phyloP scores from a whole-genome alignment of 2,797 vertebrate genomes.

The Eulemur albifrons region DNA sequence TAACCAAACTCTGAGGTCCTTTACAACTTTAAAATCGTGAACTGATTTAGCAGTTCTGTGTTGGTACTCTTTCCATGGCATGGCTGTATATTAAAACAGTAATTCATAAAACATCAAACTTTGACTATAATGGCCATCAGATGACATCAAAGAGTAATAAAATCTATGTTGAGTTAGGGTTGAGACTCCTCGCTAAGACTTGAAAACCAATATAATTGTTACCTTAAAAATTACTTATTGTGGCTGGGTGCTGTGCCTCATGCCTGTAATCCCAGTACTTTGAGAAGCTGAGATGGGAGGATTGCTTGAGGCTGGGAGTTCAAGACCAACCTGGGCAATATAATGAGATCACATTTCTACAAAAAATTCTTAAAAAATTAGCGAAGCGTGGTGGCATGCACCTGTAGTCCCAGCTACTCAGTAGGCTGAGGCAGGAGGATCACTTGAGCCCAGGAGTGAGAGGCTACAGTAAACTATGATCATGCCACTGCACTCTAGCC shows the following conservation, averaged over 20 bases:
- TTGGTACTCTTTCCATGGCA: neutral
- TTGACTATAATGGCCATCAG: neutral
- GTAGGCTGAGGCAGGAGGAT: neutral
- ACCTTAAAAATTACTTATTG: neutral
- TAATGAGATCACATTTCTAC: neutral
- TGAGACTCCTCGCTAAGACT: neutral
- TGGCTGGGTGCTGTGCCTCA: neutral
- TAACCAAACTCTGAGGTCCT: neutral
- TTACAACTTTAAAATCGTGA: neutral
- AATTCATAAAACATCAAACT: conserved; percentile 19
- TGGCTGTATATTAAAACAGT: neutral
- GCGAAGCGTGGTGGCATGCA: neutral
- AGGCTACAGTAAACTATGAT: neutral
- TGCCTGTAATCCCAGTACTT: neutral
- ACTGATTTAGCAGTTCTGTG: neutral
- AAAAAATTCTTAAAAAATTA: neutral
- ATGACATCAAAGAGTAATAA: neutral
- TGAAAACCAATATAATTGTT: conserved; percentile 2
- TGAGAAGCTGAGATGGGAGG: neutral
- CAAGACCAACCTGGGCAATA: neutral
- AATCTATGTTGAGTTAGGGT: neutral
- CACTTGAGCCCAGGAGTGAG: neutral
- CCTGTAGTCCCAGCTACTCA: neutral
- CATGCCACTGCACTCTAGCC: neutral
- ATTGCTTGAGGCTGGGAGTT: neutral